Evolutionary conservation across 2,888 invertebrate genomes (phyloP).

Genomic region (Itoplectis maculator): DNA sequence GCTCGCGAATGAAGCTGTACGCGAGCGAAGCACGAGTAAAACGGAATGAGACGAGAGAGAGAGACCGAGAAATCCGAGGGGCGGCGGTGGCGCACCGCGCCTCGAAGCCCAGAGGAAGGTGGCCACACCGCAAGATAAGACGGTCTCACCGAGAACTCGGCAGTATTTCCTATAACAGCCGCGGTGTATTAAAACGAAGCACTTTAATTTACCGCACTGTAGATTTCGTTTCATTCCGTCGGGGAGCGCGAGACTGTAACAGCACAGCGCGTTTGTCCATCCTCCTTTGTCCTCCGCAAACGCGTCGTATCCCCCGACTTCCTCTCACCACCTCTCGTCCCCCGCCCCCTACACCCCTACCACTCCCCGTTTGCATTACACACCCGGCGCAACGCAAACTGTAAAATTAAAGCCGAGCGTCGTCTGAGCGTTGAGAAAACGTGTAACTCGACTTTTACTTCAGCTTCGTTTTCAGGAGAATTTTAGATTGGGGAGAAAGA

Average conservation of each 20-base stretch:
- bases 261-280: constrained; percentile 21
- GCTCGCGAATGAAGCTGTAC: constrained; percentile 45
- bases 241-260: constrained; percentile 62
- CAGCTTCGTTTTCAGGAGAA: background rate
- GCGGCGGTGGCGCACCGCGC: constrained; percentile 17
- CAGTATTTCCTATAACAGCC: constrained; percentile 83
- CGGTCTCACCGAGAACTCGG: constrained; percentile 60
- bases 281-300: constrained; percentile 40
- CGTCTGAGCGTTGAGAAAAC: background rate
- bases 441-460: background rate
- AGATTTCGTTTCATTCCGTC: constrained; percentile 81
- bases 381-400: constrained; percentile 5
- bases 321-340: too few species aligned
- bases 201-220: constrained; percentile 84
- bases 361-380: constrained; percentile 48
- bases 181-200: constrained; percentile 81
- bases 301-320: constrained; percentile 38
- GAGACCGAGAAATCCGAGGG: background rate
- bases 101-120: constrained; percentile 46
- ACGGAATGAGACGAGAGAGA: constrained; percentile 47
- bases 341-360: too few species aligned
- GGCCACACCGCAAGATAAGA: constrained; percentile 56
- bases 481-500: background rate
- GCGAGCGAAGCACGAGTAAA: constrained; percentile 30
- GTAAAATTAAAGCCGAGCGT: constrained; percentile 21